phyloP scores from a whole-genome alignment of 2,113 vertebrate genomes.

The Oreochromis spilurus region DNA sequence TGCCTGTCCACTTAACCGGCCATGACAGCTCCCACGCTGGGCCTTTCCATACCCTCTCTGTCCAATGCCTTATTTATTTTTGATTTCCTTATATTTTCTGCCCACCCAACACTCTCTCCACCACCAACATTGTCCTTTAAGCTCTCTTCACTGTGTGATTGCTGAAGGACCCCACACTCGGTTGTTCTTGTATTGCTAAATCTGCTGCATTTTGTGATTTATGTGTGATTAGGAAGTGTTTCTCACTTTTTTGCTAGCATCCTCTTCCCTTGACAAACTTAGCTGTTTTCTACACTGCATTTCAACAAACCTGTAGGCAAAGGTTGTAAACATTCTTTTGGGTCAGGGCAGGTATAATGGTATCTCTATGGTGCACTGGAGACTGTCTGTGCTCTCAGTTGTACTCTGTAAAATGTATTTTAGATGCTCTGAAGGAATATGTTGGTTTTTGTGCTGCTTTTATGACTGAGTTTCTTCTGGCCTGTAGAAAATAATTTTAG shows the following conservation, averaged over 20 bases:
- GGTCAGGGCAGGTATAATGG: background rate
- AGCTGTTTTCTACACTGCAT: background rate
- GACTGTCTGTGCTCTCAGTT: background rate
- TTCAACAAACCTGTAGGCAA: background rate
- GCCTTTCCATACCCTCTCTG: slow-evolving; percentile 13
- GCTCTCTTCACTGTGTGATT: background rate
- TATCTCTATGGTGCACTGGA: background rate
- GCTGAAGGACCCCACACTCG: background rate
- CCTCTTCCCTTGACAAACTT: background rate
- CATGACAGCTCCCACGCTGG: slow-evolving; percentile 48
- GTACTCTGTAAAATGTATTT: background rate
- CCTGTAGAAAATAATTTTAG: background rate
- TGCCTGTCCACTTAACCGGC: slow-evolving; percentile 37
- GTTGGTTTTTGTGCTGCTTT: background rate
- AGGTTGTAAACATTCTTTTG: background rate
- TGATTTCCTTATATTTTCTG: background rate
- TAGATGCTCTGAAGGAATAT: background rate
- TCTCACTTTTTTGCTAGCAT: background rate
- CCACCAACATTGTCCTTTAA: background rate
- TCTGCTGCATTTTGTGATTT: background rate
- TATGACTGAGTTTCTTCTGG: background rate
- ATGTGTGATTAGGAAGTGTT: background rate
- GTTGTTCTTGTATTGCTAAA: background rate
- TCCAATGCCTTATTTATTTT: slow-evolving; percentile 6
- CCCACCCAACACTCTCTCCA: background rate